Percentiles rank a stretch among this genome's conserved stretches.
phyloP scores from a whole-genome alignment of 2,797 vertebrate genomes.

The Spizella passerina region DNA sequence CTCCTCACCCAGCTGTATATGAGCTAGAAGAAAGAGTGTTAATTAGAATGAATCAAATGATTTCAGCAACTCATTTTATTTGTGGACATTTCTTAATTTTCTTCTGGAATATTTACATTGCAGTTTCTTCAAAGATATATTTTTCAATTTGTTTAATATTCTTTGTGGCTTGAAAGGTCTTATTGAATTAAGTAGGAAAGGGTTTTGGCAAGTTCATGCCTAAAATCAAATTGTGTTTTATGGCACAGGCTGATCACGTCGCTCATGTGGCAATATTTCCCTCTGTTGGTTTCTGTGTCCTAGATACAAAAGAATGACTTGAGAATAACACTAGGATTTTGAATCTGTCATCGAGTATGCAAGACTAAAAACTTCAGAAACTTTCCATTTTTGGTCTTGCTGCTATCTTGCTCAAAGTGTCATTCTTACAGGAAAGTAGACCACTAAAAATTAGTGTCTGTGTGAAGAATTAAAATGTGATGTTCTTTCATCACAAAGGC shows the following conservation, averaged over 20 bases:
- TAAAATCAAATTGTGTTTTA: background rate
- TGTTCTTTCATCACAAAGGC: constrained; percentile 22
- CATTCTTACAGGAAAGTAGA: background rate
- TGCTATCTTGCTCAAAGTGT: background rate
- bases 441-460: constrained; percentile 39
- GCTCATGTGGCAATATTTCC: background rate
- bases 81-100: background rate
- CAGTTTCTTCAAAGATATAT: background rate
- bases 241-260: background rate
- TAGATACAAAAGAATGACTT: background rate
- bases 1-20: background rate
- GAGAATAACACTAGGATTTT: background rate
- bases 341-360: background rate
- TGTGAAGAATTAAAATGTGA: constrained; percentile 43
- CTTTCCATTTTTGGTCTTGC: background rate
- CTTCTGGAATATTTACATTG: background rate
- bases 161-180: background rate
- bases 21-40: background rate
- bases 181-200: background rate
- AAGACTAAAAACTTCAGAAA: constrained; percentile 7
- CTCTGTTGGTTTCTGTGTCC: background rate
- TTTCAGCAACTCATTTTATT: background rate
- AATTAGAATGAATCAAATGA: background rate
- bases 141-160: background rate
- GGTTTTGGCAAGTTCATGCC: background rate